Base-by-base conservation (phyloP, 2,113 vertebrate genomes). In the Saimiri boliviensis region DNA sequence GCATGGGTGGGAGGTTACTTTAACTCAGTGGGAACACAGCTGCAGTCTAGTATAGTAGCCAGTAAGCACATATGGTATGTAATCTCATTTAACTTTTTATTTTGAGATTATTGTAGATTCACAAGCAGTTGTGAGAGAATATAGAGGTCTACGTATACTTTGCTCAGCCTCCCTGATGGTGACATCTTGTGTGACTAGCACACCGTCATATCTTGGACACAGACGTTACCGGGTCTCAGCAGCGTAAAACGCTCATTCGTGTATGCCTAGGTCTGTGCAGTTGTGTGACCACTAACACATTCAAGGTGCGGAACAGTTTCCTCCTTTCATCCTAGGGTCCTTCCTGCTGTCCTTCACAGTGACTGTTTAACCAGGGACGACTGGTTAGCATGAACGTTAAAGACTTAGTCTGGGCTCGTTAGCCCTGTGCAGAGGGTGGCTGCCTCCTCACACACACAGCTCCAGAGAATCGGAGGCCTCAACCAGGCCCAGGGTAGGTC, bases 201-300 rank as follows among this genome's bases (percentile, higher is more conserved):
- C 25, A 13, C 5, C 23, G 20, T 79, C 40, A 4, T 17, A 9
- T 13, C 32, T 70, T 10, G 42, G 47, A 25, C 9, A 11, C n/a
- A 21, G 21, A 21, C 49, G 13, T 23, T 45, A 35, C 2, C 3
- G 30, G 60, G 52, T n/a, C 37, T 66, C 30, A 27, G 0, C 27
- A n/a, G n/a, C 27, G 16, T 30, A 5, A 20, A 32, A 0, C 16
- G 3, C 12, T 37, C 5, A 1, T 30, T 21, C 49, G 47, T 58
- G 13, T 23, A 42, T 17, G 25, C 17, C 12, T 25, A 23, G 74
- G 27, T 35, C 49, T 27, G 17, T 27, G 6, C 47, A 13, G 30
- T 45, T 21, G 23, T 27, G 58, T 32, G 27, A 49, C 10, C 37
- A 5, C 9, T 49, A 73, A 8, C 30, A 13, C 37, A 11, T 68